Percentiles rank a stretch among this genome's conserved stretches.
Conservation (phyloP, 2,888 invertebrate species). For the Eristalinus sepulchralis region DNA sequence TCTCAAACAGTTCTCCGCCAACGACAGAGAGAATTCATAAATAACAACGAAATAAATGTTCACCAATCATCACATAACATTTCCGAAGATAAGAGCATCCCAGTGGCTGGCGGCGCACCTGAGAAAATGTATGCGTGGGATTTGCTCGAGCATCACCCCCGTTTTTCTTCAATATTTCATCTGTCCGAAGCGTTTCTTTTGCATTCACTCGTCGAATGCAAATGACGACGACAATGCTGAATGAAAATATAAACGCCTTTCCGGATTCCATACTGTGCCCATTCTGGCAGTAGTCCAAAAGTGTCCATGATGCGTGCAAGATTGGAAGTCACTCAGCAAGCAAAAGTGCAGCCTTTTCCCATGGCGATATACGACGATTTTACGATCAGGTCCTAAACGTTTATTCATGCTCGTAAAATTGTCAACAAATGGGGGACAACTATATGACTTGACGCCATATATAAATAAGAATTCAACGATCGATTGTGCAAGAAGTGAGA, state of each 20-base stretch:
- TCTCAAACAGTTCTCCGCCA: neutral
- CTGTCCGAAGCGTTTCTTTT: neutral
- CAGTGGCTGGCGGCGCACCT: neutral
- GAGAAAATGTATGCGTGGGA: neutral
- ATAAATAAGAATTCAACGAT: neutral
- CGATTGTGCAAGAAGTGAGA: conserved; percentile 3
- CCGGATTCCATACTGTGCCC: neutral
- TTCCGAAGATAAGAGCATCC: neutral
- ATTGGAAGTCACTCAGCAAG: conserved; percentile 9
- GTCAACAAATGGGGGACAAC: conserved; percentile 9
- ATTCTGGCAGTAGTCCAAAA: conserved; percentile 17
- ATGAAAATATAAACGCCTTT: conserved; percentile 12
- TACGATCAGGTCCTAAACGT: conserved; percentile 10
- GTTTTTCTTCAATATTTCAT: neutral
- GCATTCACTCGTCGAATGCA: neutral
- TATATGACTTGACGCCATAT: conserved; percentile 14
- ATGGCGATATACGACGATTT: conserved; percentile 10
- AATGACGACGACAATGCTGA: conserved; percentile 1
- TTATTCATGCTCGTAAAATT: conserved; percentile 17
- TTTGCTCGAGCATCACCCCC: neutral
- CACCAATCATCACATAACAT: neutral
- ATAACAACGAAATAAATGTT: neutral
- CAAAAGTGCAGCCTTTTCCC: conserved; percentile 14
- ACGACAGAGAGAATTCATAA: neutral
- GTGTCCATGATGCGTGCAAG: neutral